Evolutionary conservation across 1,140 invertebrate species (phyloP).

Genomic region (Anastatus disparis): DNA sequence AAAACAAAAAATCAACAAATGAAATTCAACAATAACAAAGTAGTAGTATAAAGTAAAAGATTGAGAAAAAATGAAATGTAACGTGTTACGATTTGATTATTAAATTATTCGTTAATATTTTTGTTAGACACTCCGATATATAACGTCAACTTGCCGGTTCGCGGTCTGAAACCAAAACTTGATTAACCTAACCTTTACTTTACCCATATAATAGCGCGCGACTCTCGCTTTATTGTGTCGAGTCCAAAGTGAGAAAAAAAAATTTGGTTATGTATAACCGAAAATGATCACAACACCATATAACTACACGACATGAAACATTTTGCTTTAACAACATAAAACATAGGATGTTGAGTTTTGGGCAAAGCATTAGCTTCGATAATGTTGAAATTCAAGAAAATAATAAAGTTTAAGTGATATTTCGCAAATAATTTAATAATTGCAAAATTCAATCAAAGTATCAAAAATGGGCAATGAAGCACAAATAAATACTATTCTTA

Average conservation of each 20-base stretch:
- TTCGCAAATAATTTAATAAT: neutral
- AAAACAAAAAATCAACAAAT: too few species aligned
- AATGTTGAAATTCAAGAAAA: conserved; percentile 20
- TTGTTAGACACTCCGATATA: neutral
- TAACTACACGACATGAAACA: too few species aligned
- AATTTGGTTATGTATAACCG: neutral
- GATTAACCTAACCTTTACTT: neutral
- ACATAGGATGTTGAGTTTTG: too few species aligned
- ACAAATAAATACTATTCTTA: conserved; percentile 73
- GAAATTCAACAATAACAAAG: too few species aligned
- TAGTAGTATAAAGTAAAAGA: too few species aligned
- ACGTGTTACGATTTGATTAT: too few species aligned
- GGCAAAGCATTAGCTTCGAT: too few species aligned
- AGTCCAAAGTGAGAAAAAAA: neutral
- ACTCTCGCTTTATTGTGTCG: too few species aligned
- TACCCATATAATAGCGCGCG: neutral
- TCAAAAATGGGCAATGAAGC: conserved; percentile 67
- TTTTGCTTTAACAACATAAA: too few species aligned
- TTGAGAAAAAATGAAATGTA: too few species aligned
- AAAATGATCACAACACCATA: conserved; percentile 27
- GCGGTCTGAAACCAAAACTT: neutral
- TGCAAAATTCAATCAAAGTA: neutral
- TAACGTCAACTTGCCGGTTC: neutral
- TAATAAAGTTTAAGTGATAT: conserved; percentile 19
- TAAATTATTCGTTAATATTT: too few species aligned